Evolutionary conservation across 2,888 invertebrate species (phyloP), one percentile per base, ranked within the genome.

Genomic region (Agrochola lota): DNA sequence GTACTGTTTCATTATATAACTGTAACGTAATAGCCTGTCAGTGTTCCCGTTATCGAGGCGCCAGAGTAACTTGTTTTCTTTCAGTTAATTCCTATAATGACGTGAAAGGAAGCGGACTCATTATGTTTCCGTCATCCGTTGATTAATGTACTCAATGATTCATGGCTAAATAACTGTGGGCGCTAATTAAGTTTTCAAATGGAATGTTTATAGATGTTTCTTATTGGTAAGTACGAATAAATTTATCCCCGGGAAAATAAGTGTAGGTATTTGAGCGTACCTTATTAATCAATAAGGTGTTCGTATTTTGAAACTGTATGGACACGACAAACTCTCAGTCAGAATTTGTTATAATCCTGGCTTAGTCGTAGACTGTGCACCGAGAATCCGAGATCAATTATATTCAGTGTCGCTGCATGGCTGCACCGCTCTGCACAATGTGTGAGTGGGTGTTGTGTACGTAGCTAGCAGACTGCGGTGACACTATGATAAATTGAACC

Each of bases 401-500:
- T 68, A 78, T 80, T 73, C 68, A 80, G 66, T 43, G 69, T 57
- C 62, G 71, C 60, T 78, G 71, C 74, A 76, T 60, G 68, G 66
- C 71, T 87, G 81, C 88, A 79, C 64, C 55, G 72, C 74, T 74
- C 76, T 72, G 67, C 77, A 78, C 77, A 72, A 79, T 76, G 74
- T 78, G 74, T 68, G 75, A 76, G 83, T 80, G 80, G 63, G 57
- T 70, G 74, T 72, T 77, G 63, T 79, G 70, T 74, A 75, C 71
- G 71, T 69, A 76, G 72, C 77, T 15, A 77, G 67, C 81, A 80
- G 78, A 74, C 81, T 85, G 85, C 77, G 85, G 79, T 88, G 88
- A 86, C 88, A 88, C 80, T 81, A 87, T 86, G 89, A 90, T 88
- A 88, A 88, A 90, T 88, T 81, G 87, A 81, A 71, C 81, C 87